Evolutionary conservation across 2,113 vertebrate species (phyloP).

Genomic region (Phainopepla nitens): DNA sequence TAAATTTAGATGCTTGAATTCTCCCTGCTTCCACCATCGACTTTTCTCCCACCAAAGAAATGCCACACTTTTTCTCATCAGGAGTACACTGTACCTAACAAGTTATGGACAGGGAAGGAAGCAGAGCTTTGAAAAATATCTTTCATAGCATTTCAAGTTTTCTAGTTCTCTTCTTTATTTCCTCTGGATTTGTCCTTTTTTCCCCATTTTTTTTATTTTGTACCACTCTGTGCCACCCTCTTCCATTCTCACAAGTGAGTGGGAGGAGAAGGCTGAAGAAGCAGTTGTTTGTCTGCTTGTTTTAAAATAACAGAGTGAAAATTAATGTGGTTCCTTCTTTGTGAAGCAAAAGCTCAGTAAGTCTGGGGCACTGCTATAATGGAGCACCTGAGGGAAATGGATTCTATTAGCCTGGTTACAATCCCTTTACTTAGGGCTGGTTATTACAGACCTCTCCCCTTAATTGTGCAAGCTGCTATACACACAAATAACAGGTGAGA

Average conservation of each 20-base stretch:
- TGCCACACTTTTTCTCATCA: neutral
- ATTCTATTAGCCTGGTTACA: constrained; percentile 13
- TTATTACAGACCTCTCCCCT: constrained; percentile 16
- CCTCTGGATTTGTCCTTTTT: neutral
- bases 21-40: neutral
- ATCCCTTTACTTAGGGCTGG: neutral
- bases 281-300: neutral
- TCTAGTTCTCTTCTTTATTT: neutral
- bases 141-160: neutral
- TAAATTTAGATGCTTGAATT: neutral
- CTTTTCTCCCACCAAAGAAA: neutral
- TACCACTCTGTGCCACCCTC: neutral
- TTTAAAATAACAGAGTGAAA: neutral
- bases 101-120: neutral
- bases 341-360: neutral
- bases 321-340: neutral
- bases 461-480: constrained; percentile 21
- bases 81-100: neutral
- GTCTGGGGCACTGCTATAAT: neutral
- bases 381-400: neutral
- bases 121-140: neutral
- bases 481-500: constrained; percentile 22
- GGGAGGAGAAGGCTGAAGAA: neutral
- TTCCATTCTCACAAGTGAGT: neutral
- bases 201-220: neutral